These are phyloP conservation scores for Oryzaephilus surinamensis DNA, from an alignment of 1,140 invertebrate genomes.

Conservation along the genomic window DNA sequence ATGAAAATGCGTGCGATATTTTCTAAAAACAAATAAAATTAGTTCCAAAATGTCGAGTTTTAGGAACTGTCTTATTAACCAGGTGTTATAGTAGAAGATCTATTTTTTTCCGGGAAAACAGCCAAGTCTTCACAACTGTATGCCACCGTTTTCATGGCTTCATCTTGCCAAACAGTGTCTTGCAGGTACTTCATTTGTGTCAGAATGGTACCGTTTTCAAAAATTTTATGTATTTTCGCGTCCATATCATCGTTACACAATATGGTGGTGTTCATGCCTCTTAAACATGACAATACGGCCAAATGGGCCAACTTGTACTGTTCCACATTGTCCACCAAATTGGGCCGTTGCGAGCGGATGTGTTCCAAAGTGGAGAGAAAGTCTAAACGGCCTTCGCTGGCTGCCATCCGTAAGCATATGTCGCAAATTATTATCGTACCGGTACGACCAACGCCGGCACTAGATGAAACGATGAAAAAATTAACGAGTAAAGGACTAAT, in stretches of 20 bases:
- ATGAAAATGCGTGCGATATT: constrained; percentile 10
- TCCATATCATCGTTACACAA: constrained; percentile 20
- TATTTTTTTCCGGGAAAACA: constrained; percentile 14
- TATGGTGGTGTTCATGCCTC: constrained; percentile 19
- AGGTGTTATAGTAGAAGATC: constrained; percentile 19
- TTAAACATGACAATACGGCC: constrained; percentile 25
- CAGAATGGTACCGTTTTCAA: neutral
- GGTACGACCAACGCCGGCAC: constrained; percentile 74
- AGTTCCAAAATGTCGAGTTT: neutral
- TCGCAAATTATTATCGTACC: constrained; percentile 77
- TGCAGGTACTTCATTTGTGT: constrained; percentile 21
- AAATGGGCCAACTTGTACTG: constrained; percentile 33
- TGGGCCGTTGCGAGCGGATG: constrained; percentile 66
- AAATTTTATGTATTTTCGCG: neutral
- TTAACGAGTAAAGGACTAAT: neutral
- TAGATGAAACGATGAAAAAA: too few relatives aligned
- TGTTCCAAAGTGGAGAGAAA: constrained; percentile 73
- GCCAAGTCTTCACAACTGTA: neutral
- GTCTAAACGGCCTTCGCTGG: constrained; percentile 57
- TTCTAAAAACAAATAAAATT: constrained; percentile 11
- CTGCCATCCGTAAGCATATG: constrained; percentile 59
- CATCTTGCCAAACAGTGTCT: constrained; percentile 21
- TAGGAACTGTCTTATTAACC: constrained; percentile 5
- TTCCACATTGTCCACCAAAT: constrained; percentile 56
- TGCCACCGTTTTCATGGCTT: constrained; percentile 11